Conservation (phyloP, 1,140 invertebrate genomes). For the Halictus rubicundus region DNA sequence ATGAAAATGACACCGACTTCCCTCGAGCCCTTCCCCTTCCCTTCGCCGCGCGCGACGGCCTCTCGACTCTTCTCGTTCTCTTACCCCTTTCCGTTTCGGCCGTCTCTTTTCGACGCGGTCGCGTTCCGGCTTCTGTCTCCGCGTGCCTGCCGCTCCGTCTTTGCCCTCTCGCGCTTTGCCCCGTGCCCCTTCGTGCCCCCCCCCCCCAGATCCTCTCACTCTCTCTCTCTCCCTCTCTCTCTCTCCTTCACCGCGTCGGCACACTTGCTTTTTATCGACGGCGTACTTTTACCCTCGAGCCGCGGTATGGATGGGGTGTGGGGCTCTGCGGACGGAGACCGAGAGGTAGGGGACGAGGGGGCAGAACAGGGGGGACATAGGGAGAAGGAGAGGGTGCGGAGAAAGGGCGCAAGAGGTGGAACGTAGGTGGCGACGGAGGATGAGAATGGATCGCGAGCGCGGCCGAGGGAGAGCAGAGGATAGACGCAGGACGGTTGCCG, state of each 20-base stretch:
- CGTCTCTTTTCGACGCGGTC: slow-evolving; percentile 18
- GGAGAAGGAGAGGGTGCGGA: neutral
- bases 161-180: slow-evolving; percentile 15
- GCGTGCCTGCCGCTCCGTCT: neutral
- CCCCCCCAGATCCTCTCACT: neutral
- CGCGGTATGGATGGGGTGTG: slow-evolving; percentile 7
- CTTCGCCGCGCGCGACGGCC: neutral
- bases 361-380: too few relatives aligned
- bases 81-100: slow-evolving; percentile 25
- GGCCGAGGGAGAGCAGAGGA: slow-evolving; percentile 37
- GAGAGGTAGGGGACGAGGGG: too few relatives aligned
- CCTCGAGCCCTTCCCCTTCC: slow-evolving; percentile 32
- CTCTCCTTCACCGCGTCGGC: slow-evolving; percentile 43
- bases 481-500: slow-evolving; percentile 49
- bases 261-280: slow-evolving; percentile 68
- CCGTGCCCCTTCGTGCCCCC: too few relatives aligned
- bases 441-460: slow-evolving; percentile 44
- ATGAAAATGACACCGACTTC: slow-evolving; percentile 61
- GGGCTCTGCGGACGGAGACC: neutral
- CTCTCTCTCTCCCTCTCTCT: neutral
- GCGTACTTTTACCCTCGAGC: slow-evolving; percentile 65
- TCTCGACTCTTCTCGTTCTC: slow-evolving; percentile 10
- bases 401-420: neutral
- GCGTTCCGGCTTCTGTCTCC: slow-evolving; percentile 1
- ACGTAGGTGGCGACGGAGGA: slow-evolving; percentile 39